Base-by-base conservation (phyloP, 2,113 vertebrate genomes). In the Pteruthius melanotis region DNA sequence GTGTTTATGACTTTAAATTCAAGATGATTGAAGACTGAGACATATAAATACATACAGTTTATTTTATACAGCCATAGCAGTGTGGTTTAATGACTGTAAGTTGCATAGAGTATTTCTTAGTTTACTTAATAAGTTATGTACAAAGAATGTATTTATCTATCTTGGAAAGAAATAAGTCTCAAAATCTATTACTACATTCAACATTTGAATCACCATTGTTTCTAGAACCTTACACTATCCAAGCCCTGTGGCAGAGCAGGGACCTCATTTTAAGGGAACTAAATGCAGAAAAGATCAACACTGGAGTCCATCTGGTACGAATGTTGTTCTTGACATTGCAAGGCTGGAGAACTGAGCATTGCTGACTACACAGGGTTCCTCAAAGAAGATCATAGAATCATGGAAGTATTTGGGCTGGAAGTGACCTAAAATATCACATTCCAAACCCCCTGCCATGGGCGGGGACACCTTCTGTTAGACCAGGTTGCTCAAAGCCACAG, bases 1-100 rank as follows among this genome's bases (percentile, higher is more conserved):
- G 20, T 3, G 78, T 39, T 80, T 76, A 68, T 31, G 27, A 70
- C 42, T 69, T 91, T 82, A 89, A 87, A 95, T 90, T 95, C 42
- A 88, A 65, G 28, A 54, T 52, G 21, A 10, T 35, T 94, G 42
- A 68, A 83, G 53, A 61, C 10, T 39, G 42, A 89, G 37, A 63
- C 22, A 60, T 68, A 26, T 35, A 87, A 72, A 52, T 74, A 18
- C 45, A 45, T 65, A 42, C 4, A 45, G 93, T 80, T 93, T 10
- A 70, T 82, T 89, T 89, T 87, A 84, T 33, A 30, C 12, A 74
- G 13, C 19, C 40, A 26, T 31, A 75, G 8, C 14, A 66, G 8
- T 35, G n/a, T 76, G 28, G 50, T 94, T 85, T 90, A 61, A 65
- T 31, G 13, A 74, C 78, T 92, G 10, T 70, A 88, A 57, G 39